These are phyloP conservation scores for Cerceris ruficornis DNA, from an alignment of 2,888 invertebrate genomes.

Conservation along the genomic window DNA sequence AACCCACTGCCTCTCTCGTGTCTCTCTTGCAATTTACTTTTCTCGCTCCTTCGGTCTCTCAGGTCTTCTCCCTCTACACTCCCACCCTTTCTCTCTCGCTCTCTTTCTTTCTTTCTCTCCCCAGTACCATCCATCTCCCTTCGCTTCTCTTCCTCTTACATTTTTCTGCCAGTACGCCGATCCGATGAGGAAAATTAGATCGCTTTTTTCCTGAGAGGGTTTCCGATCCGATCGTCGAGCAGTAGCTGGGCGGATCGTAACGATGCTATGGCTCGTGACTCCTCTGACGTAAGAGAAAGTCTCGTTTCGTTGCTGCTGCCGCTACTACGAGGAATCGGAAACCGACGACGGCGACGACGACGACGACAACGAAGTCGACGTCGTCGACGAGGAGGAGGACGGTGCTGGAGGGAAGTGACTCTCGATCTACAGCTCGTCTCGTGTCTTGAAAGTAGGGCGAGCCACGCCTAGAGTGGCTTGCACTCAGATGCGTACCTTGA, in stretches of 20 bases:
- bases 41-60: constrained; percentile 2
- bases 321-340: constrained; percentile 50
- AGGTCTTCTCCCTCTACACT: constrained; percentile 14
- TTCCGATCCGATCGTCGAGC: constrained; percentile 40
- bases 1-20: too few species aligned
- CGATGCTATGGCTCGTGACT: constrained; percentile 41
- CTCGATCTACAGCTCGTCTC: constrained; percentile 59
- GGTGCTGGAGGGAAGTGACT: constrained; percentile 58
- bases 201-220: constrained; percentile 21
- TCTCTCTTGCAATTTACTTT: neutral
- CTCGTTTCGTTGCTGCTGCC: constrained; percentile 36
- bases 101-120: constrained; percentile 12
- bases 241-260: constrained; percentile 51
- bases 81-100: neutral
- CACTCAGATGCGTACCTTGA: constrained; percentile 46
- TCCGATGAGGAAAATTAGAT: constrained; percentile 55
- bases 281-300: constrained; percentile 58
- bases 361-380: constrained; percentile 13
- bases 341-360: constrained; percentile 35
- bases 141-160: neutral
- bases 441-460: constrained; percentile 62
- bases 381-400: constrained; percentile 29
- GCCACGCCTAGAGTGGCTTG: constrained; percentile 61
- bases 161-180: constrained; percentile 29
- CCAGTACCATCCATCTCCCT: constrained; percentile 25